Evolutionary conservation across 2,797 vertebrate genomes (phyloP), one percentile per base, ranked within the genome.

Genomic region (Sebastes oblongus): DNA sequence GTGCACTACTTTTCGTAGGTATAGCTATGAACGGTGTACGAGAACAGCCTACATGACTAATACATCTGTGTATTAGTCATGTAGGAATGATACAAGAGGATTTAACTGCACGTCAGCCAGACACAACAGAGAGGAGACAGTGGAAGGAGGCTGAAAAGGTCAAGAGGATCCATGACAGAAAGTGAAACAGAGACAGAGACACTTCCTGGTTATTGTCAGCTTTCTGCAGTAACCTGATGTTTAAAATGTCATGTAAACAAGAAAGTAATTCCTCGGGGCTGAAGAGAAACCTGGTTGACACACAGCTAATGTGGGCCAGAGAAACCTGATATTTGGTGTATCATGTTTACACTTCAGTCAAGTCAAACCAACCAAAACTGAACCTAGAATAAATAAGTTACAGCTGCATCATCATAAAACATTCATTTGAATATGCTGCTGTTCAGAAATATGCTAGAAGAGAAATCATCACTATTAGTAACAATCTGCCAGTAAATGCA

Each of bases 21-120:
- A 50, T 50, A 50, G 7, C 42, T 46, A 4, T 18, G 7, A 46
- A 46, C 18, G 7, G 46, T 50, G 18, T 50, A 20, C 20, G 46
- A 50, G 46, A 50, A 50, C 46, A 50, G 46, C 16, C 46, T n/a
- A n/a, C n/a, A n/a, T n/a, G n/a, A n/a, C n/a, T n/a, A n/a, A n/a
- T n/a, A n/a, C n/a, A n/a, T n/a, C n/a, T n/a, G n/a, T n/a, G 72
- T 46, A 72, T 77, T 52, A 14, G 14, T 77, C 39, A 72, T 42
- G n/a, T 25, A 12, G 6, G 42, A 36, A 76, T 59, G 25, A 82
- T 56, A 46, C 12, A 78, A 59, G 56, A 83, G 56, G 66, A 70
- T 66, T 24, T 59, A 18, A 67, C 55, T 27, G 62, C 52, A 27
- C n/a, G 11, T 25, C 18, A 24, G 34, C n/a, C 46, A 62, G 22